Evolutionary conservation across 1,140 invertebrate species (phyloP), one percentile per base, ranked within the genome.

Genomic region (Bombyx mori): DNA sequence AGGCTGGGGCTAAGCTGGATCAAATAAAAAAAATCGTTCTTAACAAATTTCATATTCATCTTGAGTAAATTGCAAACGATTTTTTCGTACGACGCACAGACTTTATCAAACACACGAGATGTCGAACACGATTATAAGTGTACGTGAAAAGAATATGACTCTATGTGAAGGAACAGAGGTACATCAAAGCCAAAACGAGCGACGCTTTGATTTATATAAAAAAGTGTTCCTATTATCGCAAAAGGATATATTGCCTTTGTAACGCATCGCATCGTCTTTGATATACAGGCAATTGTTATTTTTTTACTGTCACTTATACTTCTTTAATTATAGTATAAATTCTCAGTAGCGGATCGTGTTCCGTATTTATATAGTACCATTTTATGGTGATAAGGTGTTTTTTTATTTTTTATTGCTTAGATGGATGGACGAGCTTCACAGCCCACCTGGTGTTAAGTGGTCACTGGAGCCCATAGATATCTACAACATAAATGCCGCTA

Each of bases 41-140:
- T 52, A 10, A 47, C 51, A 55, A 54, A 42, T 51, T 61, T 47
- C 59, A 60, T 71, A 66, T 63, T 55, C 48, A 56, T 54, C 63
- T 48, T 42, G 42, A 52, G 47, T 56, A 71, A 66, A 73, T 64
- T 64, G 68, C 59, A 65, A 66, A 66, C 65, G 72, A 80, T 82
- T 80, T 80, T 18, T 73, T 80, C 77, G 65, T 67, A 66, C 63
- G 63, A 75, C 74, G 73, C 65, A 75, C 69, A 70, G 70, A 75
- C 76, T 77, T 82, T 79, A 77, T 80, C 77, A 79, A 82, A 82
- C 79, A 79, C 76, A 77, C 73, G 71, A 71, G 68, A 70, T 77
- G 65, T 77, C 60, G 76, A 77, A 81, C 78, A 79, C 79, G 79
- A 82, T 82, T 78, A 82, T 79, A 78, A 79, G 65, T 46, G 68